Conservation (phyloP, 2,797 vertebrate species). For the Steatocranus sp. region DNA sequence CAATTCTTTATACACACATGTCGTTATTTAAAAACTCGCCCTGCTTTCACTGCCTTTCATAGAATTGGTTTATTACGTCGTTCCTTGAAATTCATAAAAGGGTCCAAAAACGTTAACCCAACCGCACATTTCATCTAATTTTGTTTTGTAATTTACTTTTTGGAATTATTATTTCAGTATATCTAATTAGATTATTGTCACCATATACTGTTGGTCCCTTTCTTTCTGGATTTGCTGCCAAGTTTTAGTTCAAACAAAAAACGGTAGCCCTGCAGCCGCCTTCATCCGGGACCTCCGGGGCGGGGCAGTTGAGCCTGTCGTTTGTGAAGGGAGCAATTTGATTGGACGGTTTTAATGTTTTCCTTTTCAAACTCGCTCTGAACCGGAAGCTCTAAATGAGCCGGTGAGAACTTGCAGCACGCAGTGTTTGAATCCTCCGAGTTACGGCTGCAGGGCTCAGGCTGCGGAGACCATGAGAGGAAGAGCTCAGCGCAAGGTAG, state of each 20-base stretch:
- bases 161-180: neutral
- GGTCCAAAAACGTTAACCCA: neutral
- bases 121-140: neutral
- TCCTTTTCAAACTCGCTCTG: neutral
- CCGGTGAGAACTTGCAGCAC: neutral
- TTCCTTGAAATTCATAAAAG: neutral
- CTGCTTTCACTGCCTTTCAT: accelerated
- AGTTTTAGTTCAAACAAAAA: accelerated
- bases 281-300: neutral
- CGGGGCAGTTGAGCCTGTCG: neutral
- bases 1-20: accelerated
- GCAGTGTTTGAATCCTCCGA: neutral
- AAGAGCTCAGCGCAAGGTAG: constrained; percentile 25
- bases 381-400: neutral
- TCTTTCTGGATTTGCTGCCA: accelerated
- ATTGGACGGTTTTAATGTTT: neutral
- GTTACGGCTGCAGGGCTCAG: accelerated
- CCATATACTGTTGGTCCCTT: neutral
- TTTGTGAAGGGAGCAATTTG: neutral
- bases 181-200: accelerated
- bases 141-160: neutral
- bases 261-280: neutral
- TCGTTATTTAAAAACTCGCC: neutral
- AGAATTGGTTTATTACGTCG: neutral
- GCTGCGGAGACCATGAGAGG: constrained; percentile 24